Evolutionary conservation across 2,113 vertebrate genomes (phyloP).

Genomic region (Archocentrus centrarchus): DNA sequence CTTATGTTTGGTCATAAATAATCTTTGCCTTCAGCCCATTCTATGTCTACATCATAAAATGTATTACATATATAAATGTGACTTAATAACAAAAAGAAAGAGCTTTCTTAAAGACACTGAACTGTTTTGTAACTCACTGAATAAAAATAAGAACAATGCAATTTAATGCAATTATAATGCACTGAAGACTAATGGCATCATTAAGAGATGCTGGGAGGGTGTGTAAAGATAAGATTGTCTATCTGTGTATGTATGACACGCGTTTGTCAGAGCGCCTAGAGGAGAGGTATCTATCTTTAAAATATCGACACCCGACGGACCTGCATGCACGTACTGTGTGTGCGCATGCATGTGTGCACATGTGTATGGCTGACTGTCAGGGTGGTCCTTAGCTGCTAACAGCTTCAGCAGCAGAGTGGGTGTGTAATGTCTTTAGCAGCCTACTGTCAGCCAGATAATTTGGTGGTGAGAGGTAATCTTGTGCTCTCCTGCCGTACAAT

Average conservation of each 20-base stretch:
- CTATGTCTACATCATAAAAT: not conserved
- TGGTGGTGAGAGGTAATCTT: slow-evolving; percentile 41
- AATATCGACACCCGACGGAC: slow-evolving; percentile 67
- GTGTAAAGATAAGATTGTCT: not conserved
- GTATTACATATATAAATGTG: not conserved
- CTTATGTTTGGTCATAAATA: not conserved
- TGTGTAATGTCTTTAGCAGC: slow-evolving; percentile 78
- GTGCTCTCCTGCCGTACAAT: slow-evolving; percentile 23
- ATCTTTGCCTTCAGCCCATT: not conserved
- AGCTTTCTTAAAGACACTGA: not conserved
- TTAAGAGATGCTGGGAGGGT: not conserved
- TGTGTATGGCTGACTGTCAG: slow-evolving; percentile 54
- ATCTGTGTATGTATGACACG: not conserved
- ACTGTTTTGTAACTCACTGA: not conserved
- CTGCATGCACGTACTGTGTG: slow-evolving; percentile 14
- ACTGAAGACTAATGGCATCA: not conserved
- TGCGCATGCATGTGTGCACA: not conserved
- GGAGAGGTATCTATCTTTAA: slow-evolving; percentile 43
- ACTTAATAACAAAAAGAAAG: not conserved
- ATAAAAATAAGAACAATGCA: not conserved
- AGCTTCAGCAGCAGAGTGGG: slow-evolving; percentile 61
- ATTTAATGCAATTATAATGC: not conserved
- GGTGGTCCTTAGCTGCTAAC: slow-evolving; percentile 76
- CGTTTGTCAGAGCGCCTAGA: slow-evolving; percentile 38
- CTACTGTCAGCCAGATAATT: slow-evolving; percentile 39